Evolutionary conservation across 2,797 vertebrate species (phyloP).

Genomic region (Pachyuromys duprasi): DNA sequence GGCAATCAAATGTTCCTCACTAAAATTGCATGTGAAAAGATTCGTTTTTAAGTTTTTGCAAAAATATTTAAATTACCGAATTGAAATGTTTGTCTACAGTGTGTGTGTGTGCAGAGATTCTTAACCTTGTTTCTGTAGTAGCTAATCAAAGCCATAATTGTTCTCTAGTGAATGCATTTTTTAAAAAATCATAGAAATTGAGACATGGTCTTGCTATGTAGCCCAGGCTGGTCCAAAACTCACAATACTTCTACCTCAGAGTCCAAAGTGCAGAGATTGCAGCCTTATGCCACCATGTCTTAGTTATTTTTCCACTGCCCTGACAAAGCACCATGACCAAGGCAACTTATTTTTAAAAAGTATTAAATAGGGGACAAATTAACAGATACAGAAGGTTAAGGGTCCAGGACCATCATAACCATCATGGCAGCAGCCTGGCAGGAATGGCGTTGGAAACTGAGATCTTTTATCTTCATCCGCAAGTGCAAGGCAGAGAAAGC

Average conservation of each 20-base stretch:
- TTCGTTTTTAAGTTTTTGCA: slow-evolving; percentile 49
- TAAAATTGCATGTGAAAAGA: slow-evolving; percentile 57
- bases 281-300: not conserved
- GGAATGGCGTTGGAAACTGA: not conserved
- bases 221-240: not conserved
- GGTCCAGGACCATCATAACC: not conserved
- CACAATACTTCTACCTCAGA: not conserved
- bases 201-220: not conserved
- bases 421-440: not conserved
- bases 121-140: slow-evolving; percentile 49
- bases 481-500: not conserved
- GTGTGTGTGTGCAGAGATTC: not conserved
- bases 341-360: not conserved
- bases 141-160: not conserved
- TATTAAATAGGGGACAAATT: not conserved
- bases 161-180: not conserved
- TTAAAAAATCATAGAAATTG: slow-evolving; percentile 4
- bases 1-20: slow-evolving; percentile 45
- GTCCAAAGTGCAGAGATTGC: not conserved
- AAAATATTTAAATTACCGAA: slow-evolving; percentile 59
- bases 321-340: not conserved
- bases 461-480: not conserved
- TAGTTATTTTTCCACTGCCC: not conserved
- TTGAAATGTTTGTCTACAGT: slow-evolving; percentile 11
- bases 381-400: not conserved